Evolutionary conservation across 1,140 invertebrate species (phyloP), one percentile per base, ranked within the genome.

Genomic region (Euura lappo): DNA sequence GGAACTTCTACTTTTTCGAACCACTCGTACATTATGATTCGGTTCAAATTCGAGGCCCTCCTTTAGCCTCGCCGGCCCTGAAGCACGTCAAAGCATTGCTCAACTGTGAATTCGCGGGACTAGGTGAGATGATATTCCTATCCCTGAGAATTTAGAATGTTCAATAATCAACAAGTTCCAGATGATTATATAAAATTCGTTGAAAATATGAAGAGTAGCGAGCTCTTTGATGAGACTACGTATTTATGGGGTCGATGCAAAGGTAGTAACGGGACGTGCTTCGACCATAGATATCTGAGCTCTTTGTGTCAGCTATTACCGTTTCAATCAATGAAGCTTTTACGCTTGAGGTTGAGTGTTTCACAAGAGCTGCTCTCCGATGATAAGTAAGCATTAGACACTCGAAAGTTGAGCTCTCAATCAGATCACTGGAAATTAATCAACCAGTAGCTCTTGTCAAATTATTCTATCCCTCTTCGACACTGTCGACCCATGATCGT

Each of bases 1-100:
- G 91, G 3, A 96, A 94, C 80, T 97, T 91, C 82, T 96, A 97
- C 86, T 95, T 96, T 81, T 97, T 96, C 82, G 95, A 97, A 83
- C 95, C 95, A 44, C 82, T 97, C 28, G 28, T 28, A 28, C 28
- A 28, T 28, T 28, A 28, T 28, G 28, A 28, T 28, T 28, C 28
- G 28, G 28, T 28, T 28, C 28, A 28, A 28, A 28, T 28, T 28
- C 28, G 28, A 28, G 28, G 28, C 1, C 28, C 28, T 28, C 28
- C 28, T 28, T 28, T 28, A 28, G 28, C 28, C 28, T 28, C 28
- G 28, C 28, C 28, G 28, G 28, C 28, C 28, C 28, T 28, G 28
- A 28, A 28, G 28, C 28, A 28, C 28, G 28, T 28, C 28, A 28
- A 28, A 28, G 28, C 28, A 28, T 28, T 28, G 28, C 28, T 28